Base-by-base conservation (phyloP, 2,113 vertebrate species). In the human (Homo sapiens) region DNA sequence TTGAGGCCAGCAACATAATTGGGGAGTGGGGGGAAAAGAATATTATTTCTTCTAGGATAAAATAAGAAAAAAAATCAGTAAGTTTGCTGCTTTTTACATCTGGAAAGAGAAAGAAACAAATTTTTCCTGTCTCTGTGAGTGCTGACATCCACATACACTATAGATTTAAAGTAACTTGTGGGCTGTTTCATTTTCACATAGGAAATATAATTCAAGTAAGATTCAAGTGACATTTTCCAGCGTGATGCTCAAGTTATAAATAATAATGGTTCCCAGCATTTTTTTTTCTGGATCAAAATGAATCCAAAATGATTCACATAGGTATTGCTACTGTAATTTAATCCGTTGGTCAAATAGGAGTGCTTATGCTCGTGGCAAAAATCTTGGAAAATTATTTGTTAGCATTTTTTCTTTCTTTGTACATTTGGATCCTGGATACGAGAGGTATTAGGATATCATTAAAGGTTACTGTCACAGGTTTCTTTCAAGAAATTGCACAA, bases 1-100 rank as follows among this genome's bases (percentile, higher is more conserved):
- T 98, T 98, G 95, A 93, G 95, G 97, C 95, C 92, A 97, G 93
- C 78, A 84, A 96, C 96, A 96, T 96, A 97, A 98, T 97, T 97
- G 52, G 78, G 57, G 70, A 61, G 78, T 76, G 32, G 89, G 57
- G 55, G 70, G 84, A 13, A 20, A 50, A 25, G 35, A 38, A 64
- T 91, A 85, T 85, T 70, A 93, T 96, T 98, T 97, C 93, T 97
- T 97, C 90, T 88, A 76, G 86, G 73, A 95, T 96, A 80, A 96
- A 95, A 75, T 48, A 84, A 92, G 78, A 72, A 92, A 57, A 96
- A 96, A 84, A 94, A 43, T 88, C 40, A 64, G 66, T 64, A 96
- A 95, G 83, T 9, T 43, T 95, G 95, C 82, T 91, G 83, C 75
- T 88, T 96, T 97, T 97, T 96, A 50, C 45, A 78, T 94, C 75